Evolutionary conservation across 2,888 invertebrate species (phyloP).

Genomic region (Drosophila villosipedis): DNA sequence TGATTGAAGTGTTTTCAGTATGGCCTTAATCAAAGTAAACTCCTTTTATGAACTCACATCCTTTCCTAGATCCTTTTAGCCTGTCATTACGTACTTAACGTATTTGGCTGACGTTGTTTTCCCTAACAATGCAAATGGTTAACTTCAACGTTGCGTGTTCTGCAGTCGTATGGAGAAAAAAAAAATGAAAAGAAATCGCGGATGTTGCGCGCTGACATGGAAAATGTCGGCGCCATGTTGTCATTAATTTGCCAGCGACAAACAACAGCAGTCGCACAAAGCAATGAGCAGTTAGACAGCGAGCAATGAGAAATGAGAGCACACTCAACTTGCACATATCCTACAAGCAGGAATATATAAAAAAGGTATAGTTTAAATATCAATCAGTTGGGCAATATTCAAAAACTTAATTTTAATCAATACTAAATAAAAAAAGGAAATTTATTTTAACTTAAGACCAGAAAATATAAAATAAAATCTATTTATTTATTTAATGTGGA

Average conservation of each 20-base stretch:
- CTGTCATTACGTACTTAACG: background rate
- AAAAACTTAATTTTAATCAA: background rate
- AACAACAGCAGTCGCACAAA: constrained; percentile 22
- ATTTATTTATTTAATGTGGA: background rate
- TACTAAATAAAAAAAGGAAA: background rate
- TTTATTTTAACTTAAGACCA: background rate
- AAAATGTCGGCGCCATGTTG: constrained; percentile 54
- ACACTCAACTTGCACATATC: background rate
- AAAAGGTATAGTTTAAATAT: background rate
- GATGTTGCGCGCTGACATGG: constrained; percentile 56
- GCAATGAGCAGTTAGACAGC: constrained; percentile 3
- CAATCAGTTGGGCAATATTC: accelerated
- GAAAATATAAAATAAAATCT: background rate
- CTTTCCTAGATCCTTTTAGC: background rate
- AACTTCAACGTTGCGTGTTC: constrained; percentile 20
- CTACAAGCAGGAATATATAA: background rate
- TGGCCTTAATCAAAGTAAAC: background rate
- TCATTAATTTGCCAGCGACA: constrained; percentile 67
- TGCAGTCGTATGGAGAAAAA: constrained; percentile 18
- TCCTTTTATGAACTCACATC: background rate
- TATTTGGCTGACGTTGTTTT: background rate
- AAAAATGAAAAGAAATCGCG: constrained; percentile 23
- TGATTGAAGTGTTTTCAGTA: background rate
- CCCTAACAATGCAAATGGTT: constrained; percentile 39
- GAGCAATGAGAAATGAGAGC: accelerated